phyloP scores from a whole-genome alignment of 2,113 vertebrate species.

The Rhynchopsitta pachyrhyncha region DNA sequence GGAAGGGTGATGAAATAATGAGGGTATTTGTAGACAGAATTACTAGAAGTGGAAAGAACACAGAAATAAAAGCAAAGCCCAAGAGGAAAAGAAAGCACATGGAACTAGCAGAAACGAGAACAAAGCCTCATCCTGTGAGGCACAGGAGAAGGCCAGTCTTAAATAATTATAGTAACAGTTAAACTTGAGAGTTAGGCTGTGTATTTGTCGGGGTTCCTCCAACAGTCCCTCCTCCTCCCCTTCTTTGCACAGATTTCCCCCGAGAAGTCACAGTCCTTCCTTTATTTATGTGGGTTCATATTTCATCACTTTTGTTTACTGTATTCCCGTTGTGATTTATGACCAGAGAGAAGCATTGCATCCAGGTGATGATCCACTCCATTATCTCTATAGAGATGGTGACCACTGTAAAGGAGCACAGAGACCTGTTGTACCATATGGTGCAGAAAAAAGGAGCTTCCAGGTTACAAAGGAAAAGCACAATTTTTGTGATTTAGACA shows the following conservation, averaged over 20 bases:
- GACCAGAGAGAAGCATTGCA: conserved; percentile 2
- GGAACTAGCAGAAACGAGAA: conserved; percentile 28
- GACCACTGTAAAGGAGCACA: background rate
- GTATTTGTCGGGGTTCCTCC: background rate
- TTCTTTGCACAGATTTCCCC: conserved; percentile 53
- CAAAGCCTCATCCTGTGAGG: conserved; percentile 43
- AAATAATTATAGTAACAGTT: conserved; percentile 45
- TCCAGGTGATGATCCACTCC: conserved; percentile 62
- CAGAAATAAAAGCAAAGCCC: conserved; percentile 39
- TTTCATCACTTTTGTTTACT: conserved; percentile 42
- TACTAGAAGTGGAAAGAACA: conserved; percentile 4
- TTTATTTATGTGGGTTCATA: conserved; percentile 50
- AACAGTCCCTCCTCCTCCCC: background rate
- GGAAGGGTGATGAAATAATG: background rate
- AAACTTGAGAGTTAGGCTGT: conserved; percentile 40
- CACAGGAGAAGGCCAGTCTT: background rate
- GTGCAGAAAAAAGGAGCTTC: background rate
- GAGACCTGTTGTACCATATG: background rate
- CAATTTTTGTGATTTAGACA: background rate
- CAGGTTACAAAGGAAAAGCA: background rate
- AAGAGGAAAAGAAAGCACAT: conserved; percentile 42
- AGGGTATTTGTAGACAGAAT: background rate
- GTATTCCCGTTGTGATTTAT: conserved; percentile 47
- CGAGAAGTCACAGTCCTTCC: conserved; percentile 10
- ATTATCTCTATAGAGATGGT: conserved; percentile 33